These are phyloP conservation scores for Cerastis leucographa DNA, from an alignment of 2,888 invertebrate genomes.

Conservation along the genomic window DNA sequence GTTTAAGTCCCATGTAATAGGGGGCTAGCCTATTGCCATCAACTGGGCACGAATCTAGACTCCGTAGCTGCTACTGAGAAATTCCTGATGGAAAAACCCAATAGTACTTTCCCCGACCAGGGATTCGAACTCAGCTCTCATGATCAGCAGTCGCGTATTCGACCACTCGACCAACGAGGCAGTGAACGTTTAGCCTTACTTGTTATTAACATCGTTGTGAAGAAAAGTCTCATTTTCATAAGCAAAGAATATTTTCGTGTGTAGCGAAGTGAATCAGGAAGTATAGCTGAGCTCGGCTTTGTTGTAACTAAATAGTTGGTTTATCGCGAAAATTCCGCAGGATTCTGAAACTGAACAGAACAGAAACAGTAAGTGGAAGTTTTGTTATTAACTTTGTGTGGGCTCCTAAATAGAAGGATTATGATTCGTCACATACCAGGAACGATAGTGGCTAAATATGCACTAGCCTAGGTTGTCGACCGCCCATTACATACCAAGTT, in stretches of 20 bases:
- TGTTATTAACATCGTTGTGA: neutral
- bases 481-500: too few relatives aligned
- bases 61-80: too few relatives aligned
- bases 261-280: constrained; percentile 23
- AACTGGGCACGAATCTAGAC: too few relatives aligned
- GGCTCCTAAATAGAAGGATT: constrained; percentile 38
- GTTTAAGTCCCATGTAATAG: too few relatives aligned
- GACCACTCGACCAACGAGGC: too few relatives aligned
- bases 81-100: too few relatives aligned
- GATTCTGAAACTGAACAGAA: constrained; percentile 50
- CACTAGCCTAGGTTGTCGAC: too few relatives aligned
- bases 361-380: constrained; percentile 55
- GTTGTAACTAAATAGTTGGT: constrained; percentile 47
- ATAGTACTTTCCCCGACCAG: too few relatives aligned
- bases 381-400: constrained; percentile 44
- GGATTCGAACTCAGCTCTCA: too few relatives aligned
- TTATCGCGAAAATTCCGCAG: constrained; percentile 56
- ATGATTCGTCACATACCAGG: constrained; percentile 8
- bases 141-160: too few relatives aligned
- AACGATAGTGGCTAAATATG: too few relatives aligned
- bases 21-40: too few relatives aligned
- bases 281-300: constrained; percentile 37
- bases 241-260: constrained; percentile 20
- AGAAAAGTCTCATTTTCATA: constrained; percentile 8
- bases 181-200: neutral